Percentiles rank a stretch among this genome's conserved stretches.
phyloP scores from a whole-genome alignment of 2,888 invertebrate genomes.

The Agrotis clavis region DNA sequence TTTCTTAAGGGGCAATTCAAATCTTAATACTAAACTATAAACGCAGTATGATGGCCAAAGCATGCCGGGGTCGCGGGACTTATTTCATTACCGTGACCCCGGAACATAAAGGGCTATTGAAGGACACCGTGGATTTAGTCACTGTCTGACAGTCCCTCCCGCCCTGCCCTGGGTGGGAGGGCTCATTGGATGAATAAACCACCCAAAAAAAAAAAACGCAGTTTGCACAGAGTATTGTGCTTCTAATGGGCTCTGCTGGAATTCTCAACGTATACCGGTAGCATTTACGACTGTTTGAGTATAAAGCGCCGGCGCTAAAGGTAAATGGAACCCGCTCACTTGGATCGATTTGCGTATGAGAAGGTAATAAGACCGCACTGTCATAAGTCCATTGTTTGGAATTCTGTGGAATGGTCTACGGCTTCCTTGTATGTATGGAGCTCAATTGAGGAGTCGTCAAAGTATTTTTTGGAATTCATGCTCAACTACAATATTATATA shows the following conservation, averaged over 20 bases:
- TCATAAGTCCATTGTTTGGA: slow-evolving; percentile 27
- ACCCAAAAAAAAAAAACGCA: not conserved
- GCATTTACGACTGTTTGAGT: slow-evolving; percentile 19
- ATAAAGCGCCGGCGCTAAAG: slow-evolving; percentile 41
- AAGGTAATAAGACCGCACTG: slow-evolving; percentile 24
- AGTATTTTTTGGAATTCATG: not conserved
- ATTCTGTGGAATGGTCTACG: slow-evolving; percentile 32
- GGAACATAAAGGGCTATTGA: too few species aligned
- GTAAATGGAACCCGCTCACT: slow-evolving; percentile 12
- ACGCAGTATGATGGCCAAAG: too few species aligned
- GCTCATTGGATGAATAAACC: too few species aligned
- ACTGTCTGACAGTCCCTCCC: too few species aligned
- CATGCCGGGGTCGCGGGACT: too few species aligned
- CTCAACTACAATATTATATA: not conserved
- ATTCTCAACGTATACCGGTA: slow-evolving; percentile 8
- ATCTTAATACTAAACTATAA: too few species aligned
- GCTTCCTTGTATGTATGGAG: not conserved
- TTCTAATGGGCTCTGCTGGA: slow-evolving; percentile 19
- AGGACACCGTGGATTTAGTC: too few species aligned
- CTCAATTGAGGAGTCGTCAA: not conserved
- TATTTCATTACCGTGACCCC: too few species aligned
- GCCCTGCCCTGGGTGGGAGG: too few species aligned
- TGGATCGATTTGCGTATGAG: slow-evolving; percentile 25
- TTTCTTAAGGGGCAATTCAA: slow-evolving; percentile 3
- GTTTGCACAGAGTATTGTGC: slow-evolving; percentile 20